These are phyloP conservation scores for Pteropus rufus DNA, from an alignment of 2,797 vertebrate species.

Conservation along the genomic window DNA sequence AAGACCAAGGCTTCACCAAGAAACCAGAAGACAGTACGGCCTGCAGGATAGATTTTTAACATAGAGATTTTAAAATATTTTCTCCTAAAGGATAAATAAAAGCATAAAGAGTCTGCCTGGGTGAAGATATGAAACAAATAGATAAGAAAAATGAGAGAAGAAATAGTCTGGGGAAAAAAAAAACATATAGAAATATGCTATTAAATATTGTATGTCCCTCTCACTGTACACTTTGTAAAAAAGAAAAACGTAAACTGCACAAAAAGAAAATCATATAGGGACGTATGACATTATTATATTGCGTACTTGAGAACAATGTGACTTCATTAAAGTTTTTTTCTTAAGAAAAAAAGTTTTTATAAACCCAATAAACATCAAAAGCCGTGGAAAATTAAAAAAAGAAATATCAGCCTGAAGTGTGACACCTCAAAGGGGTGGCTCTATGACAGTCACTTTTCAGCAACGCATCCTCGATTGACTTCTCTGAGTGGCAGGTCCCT, in stretches of 20 bases:
- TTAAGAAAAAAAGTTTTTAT: constrained; percentile 48
- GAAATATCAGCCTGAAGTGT: background rate
- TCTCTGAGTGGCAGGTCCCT: background rate
- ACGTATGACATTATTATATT: constrained; percentile 86
- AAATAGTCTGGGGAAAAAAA: background rate
- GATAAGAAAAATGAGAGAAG: background rate
- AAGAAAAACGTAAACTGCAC: constrained; percentile 84
- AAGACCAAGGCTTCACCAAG: background rate
- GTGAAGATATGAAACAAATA: background rate
- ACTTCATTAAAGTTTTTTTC: constrained; percentile 14
- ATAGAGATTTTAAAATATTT: background rate
- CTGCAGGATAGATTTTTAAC: background rate
- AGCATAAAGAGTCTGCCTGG: background rate
- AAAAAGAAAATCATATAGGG: constrained; percentile 87
- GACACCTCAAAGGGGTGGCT: background rate
- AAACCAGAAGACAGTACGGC: background rate
- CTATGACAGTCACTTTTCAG: background rate
- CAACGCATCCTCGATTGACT: background rate
- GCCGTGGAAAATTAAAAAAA: background rate
- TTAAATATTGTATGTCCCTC: constrained; percentile 92
- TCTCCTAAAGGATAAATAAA: background rate
- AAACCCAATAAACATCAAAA: constrained; percentile 27
- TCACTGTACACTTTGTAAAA: constrained; percentile 95
- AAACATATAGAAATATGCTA: constrained; percentile 91
- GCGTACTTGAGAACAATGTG: constrained; percentile 86